Percentiles rank a stretch among this genome's conserved stretches.
phyloP scores from a whole-genome alignment of 2,888 invertebrate genomes.

The Amphipoea lucens region DNA sequence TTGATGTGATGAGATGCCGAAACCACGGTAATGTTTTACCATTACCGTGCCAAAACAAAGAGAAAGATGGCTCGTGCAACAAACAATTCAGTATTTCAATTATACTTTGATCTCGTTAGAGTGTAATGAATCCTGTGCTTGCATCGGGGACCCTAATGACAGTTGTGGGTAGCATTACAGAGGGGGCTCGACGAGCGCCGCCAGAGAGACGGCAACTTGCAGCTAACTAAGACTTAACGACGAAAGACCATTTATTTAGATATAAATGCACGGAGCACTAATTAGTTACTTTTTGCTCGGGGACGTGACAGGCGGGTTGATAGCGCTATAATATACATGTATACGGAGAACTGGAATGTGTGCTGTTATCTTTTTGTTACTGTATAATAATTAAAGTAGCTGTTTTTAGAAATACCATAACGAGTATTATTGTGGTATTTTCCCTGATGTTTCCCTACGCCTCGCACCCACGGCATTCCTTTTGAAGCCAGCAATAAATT shows the following conservation, averaged over 20 bases:
- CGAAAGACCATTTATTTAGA: conserved; percentile 29
- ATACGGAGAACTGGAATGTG: conserved; percentile 19
- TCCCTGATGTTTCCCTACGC: conserved; percentile 7
- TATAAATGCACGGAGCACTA: conserved; percentile 18
- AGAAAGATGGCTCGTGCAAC: neutral
- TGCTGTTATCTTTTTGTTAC: conserved; percentile 15
- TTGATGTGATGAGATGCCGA: conserved; percentile 16
- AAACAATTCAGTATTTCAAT: conserved; percentile 38
- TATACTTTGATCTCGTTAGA: conserved; percentile 62
- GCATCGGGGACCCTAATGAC: conserved; percentile 56
- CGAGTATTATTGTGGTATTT: conserved; percentile 9
- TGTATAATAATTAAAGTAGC: conserved; percentile 8
- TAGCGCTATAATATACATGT: neutral
- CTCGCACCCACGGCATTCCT: conserved; percentile 20
- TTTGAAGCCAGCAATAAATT: conserved; percentile 43
- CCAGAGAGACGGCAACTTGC: conserved; percentile 11
- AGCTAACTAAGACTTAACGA: conserved; percentile 19
- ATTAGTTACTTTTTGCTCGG: conserved; percentile 32
- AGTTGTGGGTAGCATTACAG: conserved; percentile 47
- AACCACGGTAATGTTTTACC: neutral
- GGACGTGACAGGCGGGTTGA: conserved; percentile 12
- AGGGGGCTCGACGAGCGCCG: conserved; percentile 3
- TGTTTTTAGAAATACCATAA: conserved; percentile 14
- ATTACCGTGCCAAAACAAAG: neutral
- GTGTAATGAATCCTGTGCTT: conserved; percentile 62